These are phyloP conservation scores for Betta splendens DNA, from an alignment of 2,797 vertebrate genomes.

Conservation along the genomic window DNA sequence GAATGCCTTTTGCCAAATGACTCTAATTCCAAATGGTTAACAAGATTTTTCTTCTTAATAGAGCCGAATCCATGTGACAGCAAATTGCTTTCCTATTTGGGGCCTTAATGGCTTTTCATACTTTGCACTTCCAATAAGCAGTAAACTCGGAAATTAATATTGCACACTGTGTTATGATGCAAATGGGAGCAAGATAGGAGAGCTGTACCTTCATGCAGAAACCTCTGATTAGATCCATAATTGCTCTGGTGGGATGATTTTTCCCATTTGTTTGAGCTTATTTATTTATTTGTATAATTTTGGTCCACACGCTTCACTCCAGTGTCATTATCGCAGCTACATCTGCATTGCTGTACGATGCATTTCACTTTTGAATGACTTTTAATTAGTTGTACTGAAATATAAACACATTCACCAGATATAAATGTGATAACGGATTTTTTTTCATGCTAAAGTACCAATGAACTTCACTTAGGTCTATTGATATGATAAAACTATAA, in stretches of 20 bases:
- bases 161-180: slow-evolving; percentile 87
- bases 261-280: slow-evolving; percentile 63
- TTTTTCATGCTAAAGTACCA: slow-evolving; percentile 9
- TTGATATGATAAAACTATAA: too few species aligned
- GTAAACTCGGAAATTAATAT: slow-evolving; percentile 89
- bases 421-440: slow-evolving; percentile 37
- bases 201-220: slow-evolving; percentile 81
- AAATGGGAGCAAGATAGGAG: slow-evolving; percentile 82
- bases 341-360: slow-evolving; percentile 61
- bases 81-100: slow-evolving; percentile 89
- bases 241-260: slow-evolving; percentile 78
- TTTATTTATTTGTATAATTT: slow-evolving; percentile 78
- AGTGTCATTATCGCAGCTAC: slow-evolving; percentile 56
- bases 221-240: slow-evolving; percentile 85
- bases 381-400: slow-evolving; percentile 70
- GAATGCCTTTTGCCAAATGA: slow-evolving; percentile 87
- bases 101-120: slow-evolving; percentile 87
- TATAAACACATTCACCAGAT: slow-evolving; percentile 40
- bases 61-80: slow-evolving; percentile 84
- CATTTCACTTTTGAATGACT: slow-evolving; percentile 69
- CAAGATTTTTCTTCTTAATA: slow-evolving; percentile 88
- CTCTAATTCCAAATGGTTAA: slow-evolving; percentile 89
- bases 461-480: slow-evolving; percentile 22
- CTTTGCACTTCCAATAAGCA: slow-evolving; percentile 88
- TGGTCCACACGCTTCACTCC: slow-evolving; percentile 55